These are phyloP conservation scores for Caerostris extrusa DNA, from an alignment of 1,140 invertebrate species.

Conservation along the genomic window DNA sequence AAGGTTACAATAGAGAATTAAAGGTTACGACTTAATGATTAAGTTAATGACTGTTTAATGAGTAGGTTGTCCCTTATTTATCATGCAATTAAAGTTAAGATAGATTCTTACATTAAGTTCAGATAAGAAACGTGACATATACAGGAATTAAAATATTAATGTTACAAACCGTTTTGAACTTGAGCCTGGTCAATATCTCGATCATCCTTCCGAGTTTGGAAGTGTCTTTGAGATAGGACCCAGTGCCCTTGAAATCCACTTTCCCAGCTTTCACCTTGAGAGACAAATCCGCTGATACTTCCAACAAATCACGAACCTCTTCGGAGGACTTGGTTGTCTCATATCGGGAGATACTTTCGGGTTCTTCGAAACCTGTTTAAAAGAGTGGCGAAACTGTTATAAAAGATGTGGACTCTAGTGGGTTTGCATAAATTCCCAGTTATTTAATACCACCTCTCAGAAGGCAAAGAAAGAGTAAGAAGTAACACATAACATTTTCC, in stretches of 20 bases:
- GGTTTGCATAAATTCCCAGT: not conserved
- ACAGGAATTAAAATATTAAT: not conserved
- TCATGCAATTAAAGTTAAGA: too few relatives aligned
- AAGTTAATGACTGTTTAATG: too few relatives aligned
- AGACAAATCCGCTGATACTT: constrained; percentile 68
- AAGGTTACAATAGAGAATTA: too few relatives aligned
- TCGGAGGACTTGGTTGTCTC: constrained; percentile 56
- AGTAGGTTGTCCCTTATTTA: too few relatives aligned
- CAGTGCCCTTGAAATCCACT: constrained; percentile 68
- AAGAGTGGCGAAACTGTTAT: not conserved
- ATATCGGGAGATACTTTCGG: constrained; percentile 57
- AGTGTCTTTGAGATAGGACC: constrained; percentile 65
- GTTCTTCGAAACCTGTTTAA: constrained; percentile 33
- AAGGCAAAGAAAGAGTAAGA: too few relatives aligned
- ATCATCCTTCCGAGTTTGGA: constrained; percentile 48
- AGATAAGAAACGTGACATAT: too few relatives aligned
- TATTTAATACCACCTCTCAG: not conserved
- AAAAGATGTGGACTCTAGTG: not conserved
- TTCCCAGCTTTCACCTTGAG: constrained; percentile 70
- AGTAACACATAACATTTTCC: not conserved
- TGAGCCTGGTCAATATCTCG: constrained; percentile 68
- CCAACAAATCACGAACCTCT: constrained; percentile 55
- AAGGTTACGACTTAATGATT: too few relatives aligned
- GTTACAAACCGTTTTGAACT: constrained; percentile 68
- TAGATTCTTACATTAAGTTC: too few relatives aligned